Percentiles rank a stretch among this genome's conserved stretches.
Evolutionary conservation across 2,888 invertebrate species (phyloP).

Genomic region (Macaria notata): DNA sequence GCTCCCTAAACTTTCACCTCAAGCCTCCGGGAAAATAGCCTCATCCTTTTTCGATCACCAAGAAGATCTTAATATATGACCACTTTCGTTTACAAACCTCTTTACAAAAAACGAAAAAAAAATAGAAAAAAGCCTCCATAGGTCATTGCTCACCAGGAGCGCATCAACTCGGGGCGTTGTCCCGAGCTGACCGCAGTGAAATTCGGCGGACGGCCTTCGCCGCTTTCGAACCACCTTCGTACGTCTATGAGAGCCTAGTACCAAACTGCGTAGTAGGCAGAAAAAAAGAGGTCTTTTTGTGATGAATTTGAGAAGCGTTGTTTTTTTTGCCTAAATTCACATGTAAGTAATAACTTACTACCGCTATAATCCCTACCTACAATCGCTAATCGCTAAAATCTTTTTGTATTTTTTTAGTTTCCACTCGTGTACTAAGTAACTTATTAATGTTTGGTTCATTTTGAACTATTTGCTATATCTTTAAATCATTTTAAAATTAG

Average conservation of each 20-base stretch:
- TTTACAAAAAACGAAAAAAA: slow-evolving; percentile 8
- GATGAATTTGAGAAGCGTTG: not conserved
- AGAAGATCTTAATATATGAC: slow-evolving; percentile 13
- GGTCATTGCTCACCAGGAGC: slow-evolving; percentile 42
- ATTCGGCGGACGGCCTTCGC: slow-evolving; percentile 67
- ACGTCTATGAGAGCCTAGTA: slow-evolving; percentile 58
- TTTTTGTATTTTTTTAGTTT: not conserved
- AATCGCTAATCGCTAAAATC: not conserved
- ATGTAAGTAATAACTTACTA: too few relatives aligned
- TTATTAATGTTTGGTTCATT: not conserved
- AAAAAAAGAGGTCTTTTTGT: slow-evolving; percentile 43
- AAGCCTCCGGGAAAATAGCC: not conserved
- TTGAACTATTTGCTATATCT: too few relatives aligned
- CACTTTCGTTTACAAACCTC: slow-evolving; percentile 29
- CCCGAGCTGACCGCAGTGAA: slow-evolving; percentile 55
- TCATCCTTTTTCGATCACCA: slow-evolving; percentile 10
- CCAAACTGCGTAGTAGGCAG: slow-evolving; percentile 38
- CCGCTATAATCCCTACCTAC: too few relatives aligned
- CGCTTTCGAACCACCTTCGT: slow-evolving; percentile 62
- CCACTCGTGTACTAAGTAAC: not conserved
- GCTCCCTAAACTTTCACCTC: not conserved
- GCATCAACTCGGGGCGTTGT: slow-evolving; percentile 43
- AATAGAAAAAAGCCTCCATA: slow-evolving; percentile 24
- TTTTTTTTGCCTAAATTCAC: too few relatives aligned
- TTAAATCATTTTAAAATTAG: too few relatives aligned